phyloP scores from a whole-genome alignment of 2,888 invertebrate genomes.

The Platycheirus rosarum region DNA sequence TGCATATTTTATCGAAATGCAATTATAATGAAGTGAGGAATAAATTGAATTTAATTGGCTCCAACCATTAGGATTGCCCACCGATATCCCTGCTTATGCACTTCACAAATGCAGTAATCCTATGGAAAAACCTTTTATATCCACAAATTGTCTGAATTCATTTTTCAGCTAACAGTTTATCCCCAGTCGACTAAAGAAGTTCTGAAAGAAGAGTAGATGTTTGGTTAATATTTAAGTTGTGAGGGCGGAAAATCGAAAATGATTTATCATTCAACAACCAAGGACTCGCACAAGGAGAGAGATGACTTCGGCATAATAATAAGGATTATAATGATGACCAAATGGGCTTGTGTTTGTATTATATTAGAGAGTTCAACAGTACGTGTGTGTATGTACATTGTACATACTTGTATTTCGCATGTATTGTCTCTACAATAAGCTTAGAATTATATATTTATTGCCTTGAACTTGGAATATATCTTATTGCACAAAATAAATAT shows the following conservation, averaged over 20 bases:
- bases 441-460: constrained; percentile 1
- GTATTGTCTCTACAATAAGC: constrained; percentile 3
- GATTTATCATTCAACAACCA: constrained; percentile 24
- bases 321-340: constrained; percentile 33
- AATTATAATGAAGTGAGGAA: constrained; percentile 25
- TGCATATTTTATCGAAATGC: constrained; percentile 50
- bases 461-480: constrained; percentile 9
- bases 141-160: constrained; percentile 30
- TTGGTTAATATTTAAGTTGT: constrained; percentile 29
- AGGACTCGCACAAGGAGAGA: constrained; percentile 11
- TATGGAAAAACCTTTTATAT: constrained; percentile 9
- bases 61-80: too few relatives aligned
- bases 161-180: constrained; percentile 8
- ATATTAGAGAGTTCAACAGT: not conserved
- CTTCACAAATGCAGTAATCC: not conserved
- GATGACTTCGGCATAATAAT: constrained; percentile 19
- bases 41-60: constrained; percentile 21
- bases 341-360: not conserved
- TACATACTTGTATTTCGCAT: not conserved
- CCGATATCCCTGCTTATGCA: not conserved
- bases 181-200: constrained; percentile 6
- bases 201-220: not conserved
- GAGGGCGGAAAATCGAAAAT: constrained; percentile 10
- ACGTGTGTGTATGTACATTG: not conserved
- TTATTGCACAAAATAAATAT: constrained; percentile 23